Base-by-base conservation (phyloP, 2,113 vertebrate species). In the Oncorhynchus masou region DNA sequence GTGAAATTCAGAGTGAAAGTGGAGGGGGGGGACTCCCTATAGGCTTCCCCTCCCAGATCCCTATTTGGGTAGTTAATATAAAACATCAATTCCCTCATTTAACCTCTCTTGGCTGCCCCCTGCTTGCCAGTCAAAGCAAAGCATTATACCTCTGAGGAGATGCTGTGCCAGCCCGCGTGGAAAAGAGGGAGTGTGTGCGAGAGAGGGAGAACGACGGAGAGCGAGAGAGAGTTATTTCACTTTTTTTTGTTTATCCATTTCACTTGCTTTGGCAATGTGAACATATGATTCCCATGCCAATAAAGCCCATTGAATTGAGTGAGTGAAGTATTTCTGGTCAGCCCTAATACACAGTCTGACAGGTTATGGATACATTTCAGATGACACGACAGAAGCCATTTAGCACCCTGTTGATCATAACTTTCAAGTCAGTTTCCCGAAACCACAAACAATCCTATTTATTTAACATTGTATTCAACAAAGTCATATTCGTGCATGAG, bases 91-190 rank as follows among this genome's bases (percentile, higher is more conserved):
- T 51, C 20, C 34, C 71, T 76, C 74, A 78, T 72, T 82, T 84
- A 84, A 85, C 80, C 1, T 69, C 82, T 19, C 49, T 83, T 79
- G 86, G 89, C 84, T 91, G 90, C 88, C 85, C 86, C 68, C 79
- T 91, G 78, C 85, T 77, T 83, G 74, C 24, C 71, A 75, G 60
- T 79, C 8, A 74, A 70, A 78, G 74, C 59, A 81, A 75, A 71
- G 64, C 73, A 76, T 22, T 24, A 59, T 65, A 70, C 11, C 20
- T 25, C 31, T 11, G 57, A 66, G 48, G 34, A 62, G 57, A 29
- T 19, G 19, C 39, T 19, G 54, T 20, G 31, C 15, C 49, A 20
- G 34, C 22, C 49, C 34, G 27, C 22, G 51, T 39, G 45, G 16
- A 51, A 54, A 4, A 19, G 51, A 19, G 51, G 51, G 31, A 15